Percentiles rank a stretch among this genome's conserved stretches.
These are phyloP conservation scores for Acanthurus tractus DNA, from an alignment of 2,797 vertebrate genomes.

Conservation along the genomic window DNA sequence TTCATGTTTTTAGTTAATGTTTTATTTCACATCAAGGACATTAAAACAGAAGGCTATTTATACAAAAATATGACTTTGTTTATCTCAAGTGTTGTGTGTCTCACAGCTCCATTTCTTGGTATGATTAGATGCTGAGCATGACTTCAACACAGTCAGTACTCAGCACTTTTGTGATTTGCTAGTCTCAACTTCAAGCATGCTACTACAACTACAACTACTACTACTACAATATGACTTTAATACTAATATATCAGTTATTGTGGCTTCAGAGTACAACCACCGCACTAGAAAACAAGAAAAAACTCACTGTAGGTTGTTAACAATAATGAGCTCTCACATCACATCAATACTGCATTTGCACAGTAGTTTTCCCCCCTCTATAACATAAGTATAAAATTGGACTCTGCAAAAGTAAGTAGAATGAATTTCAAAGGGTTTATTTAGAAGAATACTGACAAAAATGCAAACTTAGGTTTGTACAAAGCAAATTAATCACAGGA, in stretches of 20 bases:
- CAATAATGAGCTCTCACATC: not conserved
- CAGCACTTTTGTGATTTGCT: not conserved
- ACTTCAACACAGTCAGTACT: not conserved
- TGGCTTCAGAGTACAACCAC: not conserved
- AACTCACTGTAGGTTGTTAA: not conserved
- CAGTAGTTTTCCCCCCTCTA: fast-evolving
- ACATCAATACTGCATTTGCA: not conserved
- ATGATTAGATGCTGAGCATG: not conserved
- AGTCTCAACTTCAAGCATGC: not conserved
- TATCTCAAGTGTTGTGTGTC: not conserved
- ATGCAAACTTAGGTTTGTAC: constrained; percentile 71
- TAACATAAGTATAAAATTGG: not conserved
- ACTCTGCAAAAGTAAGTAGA: not conserved
- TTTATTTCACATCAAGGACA: not conserved
- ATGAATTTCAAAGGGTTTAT: constrained; percentile 75
- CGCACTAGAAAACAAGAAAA: not conserved
- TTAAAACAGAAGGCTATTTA: not conserved
- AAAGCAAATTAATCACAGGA: constrained; percentile 76
- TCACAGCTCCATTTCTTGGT: constrained; percentile 37
- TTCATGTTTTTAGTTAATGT: not conserved
- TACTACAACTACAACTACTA: too few species aligned
- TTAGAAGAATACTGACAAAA: constrained; percentile 79
- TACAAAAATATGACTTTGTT: not conserved
- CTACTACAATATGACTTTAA: too few species aligned
- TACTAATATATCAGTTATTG: not conserved